These are phyloP conservation scores for Bombus waltoni DNA, from an alignment of 1,140 invertebrate genomes.

Conservation along the genomic window DNA sequence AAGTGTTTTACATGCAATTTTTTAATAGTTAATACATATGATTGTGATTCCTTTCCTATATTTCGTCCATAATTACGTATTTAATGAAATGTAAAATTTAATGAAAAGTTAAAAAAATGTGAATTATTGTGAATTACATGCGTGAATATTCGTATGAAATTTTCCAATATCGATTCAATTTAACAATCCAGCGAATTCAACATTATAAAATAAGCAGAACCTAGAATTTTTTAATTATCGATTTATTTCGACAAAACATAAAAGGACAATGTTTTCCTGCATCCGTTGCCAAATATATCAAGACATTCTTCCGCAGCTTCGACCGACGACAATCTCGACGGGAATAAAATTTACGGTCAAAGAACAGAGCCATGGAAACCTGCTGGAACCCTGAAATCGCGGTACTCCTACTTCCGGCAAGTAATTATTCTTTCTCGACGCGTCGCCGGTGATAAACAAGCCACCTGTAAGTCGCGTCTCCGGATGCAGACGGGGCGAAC, in stretches of 20 bases:
- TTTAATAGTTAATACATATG: no score
- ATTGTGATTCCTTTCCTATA: no score
- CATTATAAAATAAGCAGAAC: not conserved
- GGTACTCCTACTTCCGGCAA: not conserved
- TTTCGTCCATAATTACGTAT: no score
- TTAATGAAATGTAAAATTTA: no score
- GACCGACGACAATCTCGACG: not conserved
- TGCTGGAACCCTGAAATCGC: not conserved
- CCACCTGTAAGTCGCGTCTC: slow-evolving; percentile 49
- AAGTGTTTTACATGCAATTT: no score
- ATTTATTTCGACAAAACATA: not conserved
- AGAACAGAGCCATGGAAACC: not conserved
- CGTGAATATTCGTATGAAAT: no score
- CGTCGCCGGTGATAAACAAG: slow-evolving; percentile 47
- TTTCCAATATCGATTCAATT: no score
- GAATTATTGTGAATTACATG: no score
- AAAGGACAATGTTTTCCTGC: not conserved
- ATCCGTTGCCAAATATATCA: not conserved
- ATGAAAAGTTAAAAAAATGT: no score
- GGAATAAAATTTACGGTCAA: not conserved
- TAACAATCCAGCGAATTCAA: not conserved
- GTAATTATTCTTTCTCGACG: slow-evolving; percentile 56
- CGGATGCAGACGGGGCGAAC: not conserved
- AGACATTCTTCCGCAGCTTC: not conserved
- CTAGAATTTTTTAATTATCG: not conserved